Conservation (phyloP, 2,888 invertebrate species). For the Standfussiana lucernea region DNA sequence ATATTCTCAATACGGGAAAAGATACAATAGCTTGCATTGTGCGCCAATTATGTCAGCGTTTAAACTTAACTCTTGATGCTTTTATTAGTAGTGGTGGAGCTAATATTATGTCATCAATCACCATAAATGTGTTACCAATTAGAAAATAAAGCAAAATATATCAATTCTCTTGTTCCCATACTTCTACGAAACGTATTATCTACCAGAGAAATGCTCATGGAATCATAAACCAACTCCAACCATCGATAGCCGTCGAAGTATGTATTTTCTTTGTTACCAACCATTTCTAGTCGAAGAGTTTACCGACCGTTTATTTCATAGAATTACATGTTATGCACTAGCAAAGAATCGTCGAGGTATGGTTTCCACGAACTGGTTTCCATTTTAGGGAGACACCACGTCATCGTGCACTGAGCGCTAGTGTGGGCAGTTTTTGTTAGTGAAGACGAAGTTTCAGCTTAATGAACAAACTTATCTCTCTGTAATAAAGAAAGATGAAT, state of each 20-base stretch:
- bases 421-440: conserved; percentile 68
- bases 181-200: neutral
- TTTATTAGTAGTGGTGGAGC: conserved; percentile 13
- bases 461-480: conserved; percentile 56
- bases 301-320: conserved; percentile 61
- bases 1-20: conserved; percentile 58
- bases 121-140: neutral
- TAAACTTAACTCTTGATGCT: conserved; percentile 45
- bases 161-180: neutral
- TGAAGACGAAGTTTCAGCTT: conserved; percentile 70
- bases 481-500: conserved; percentile 51
- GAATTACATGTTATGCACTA: conserved; percentile 62
- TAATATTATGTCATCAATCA: neutral
- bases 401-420: conserved; percentile 68
- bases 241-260: conserved; percentile 6
- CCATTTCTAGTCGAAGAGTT: conserved; percentile 36
- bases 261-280: conserved; percentile 47
- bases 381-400: conserved; percentile 73
- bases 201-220: conserved; percentile 10
- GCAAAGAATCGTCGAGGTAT: conserved; percentile 65
- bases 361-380: conserved; percentile 68
- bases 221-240: conserved; percentile 19
- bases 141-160: neutral
- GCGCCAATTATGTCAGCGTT: conserved; percentile 56
- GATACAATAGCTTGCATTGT: conserved; percentile 62